Base-by-base conservation (phyloP, 2,888 invertebrate genomes). In the Mallateleia sp. region DNA sequence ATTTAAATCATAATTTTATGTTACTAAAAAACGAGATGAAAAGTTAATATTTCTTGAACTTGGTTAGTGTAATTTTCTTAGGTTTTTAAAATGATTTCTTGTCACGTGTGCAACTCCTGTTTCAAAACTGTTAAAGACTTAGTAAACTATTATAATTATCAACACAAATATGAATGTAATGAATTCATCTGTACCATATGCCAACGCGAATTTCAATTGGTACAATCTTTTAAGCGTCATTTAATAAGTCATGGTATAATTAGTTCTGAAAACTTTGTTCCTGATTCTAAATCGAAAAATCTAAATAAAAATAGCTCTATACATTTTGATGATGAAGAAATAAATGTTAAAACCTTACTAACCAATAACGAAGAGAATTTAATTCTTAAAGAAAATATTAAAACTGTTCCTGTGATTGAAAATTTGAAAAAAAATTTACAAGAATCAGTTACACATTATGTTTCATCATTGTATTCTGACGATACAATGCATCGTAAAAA, bases 121-220 rank as follows among this genome's bases (percentile, higher is more conserved):
- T 28, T 20, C n/a, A 14, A 56, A n/a, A n/a, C 62, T 4, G n/a
- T 62, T 24, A 24, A 62, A 18, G 42, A n/a, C 22, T 62, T 62
- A 20, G 42, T 62, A 42, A 42, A 22, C 42, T 42, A 62, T 62
- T 62, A 62, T 24, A 62, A 42, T 14, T 62, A 42, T 15, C 38
- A 62, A n/a, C 62, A 62, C n/a, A 62, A 42, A 62, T 62, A 62
- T 62, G 42, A 62, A 22, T 15, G 24, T 24, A 42, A 42, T 62
- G 42, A 62, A 18, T 62, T 24, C 14, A 38, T 42, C 24, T 62
- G 62, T n/a, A 62, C 62, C 24, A 14, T 42, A 42, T 62, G 62
- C 42, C 42, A 42, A 20, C 34, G 60, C 11, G 38, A 60, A 34
- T 60, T 38, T 24, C 62, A 62, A 42, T 1, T 22, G 7, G 22